Percentiles rank a stretch among this genome's conserved stretches.
Conservation (phyloP, 2,888 invertebrate species). For the Unio delphinus region DNA sequence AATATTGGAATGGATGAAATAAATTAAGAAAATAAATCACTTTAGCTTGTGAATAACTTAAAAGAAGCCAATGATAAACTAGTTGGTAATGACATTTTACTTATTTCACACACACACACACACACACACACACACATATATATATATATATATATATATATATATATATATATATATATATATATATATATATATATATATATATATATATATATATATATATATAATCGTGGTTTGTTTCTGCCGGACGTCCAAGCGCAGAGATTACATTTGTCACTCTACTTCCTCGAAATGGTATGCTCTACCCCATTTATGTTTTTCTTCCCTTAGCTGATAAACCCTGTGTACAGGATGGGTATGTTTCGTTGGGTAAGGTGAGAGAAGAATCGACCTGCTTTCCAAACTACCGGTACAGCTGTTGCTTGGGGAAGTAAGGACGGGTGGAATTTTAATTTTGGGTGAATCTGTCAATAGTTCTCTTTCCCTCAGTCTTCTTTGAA, state of each 20-base stretch:
- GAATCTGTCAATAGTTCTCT: slow-evolving; percentile 1
- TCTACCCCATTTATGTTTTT: slow-evolving; percentile 37
- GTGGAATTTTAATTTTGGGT: slow-evolving; percentile 3
- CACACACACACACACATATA: no score
- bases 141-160: no score
- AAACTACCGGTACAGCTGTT: slow-evolving; percentile 1
- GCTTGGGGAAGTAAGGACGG: background rate
- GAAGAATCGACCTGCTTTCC: background rate
- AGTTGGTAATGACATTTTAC: no score
- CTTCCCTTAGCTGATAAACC: slow-evolving; percentile 29
- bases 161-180: no score
- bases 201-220: no score
- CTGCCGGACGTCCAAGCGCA: background rate
- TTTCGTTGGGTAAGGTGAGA: slow-evolving; percentile 1
- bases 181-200: no score
- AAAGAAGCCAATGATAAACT: no score
- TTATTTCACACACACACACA: no score
- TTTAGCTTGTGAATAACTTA: no score
- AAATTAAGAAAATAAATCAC: no score
- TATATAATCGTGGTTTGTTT: no score
- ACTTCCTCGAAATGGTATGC: slow-evolving; percentile 39
- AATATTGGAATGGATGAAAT: no score
- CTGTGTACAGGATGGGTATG: slow-evolving; percentile 12
- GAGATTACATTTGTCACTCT: slow-evolving; percentile 8
- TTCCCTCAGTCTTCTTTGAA: slow-evolving; percentile 26